Conservation (phyloP, 2,797 vertebrate genomes). For the Glyptemys insculpta region DNA sequence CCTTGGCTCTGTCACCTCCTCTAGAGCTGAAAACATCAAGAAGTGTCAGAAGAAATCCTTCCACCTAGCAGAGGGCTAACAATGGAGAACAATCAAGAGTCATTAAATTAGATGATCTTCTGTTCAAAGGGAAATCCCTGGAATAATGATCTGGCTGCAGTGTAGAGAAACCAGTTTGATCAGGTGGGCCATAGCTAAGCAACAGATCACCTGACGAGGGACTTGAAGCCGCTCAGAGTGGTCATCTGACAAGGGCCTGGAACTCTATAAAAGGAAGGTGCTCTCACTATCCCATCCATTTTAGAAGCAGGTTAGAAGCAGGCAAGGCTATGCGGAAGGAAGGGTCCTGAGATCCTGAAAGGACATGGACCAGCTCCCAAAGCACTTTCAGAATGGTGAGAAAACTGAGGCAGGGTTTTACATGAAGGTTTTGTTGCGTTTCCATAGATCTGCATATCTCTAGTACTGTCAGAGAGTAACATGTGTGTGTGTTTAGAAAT, state of each 20-base stretch:
- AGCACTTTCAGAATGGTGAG: not conserved
- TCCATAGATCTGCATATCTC: not conserved
- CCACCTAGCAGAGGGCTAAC: not conserved
- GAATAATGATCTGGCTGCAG: not conserved
- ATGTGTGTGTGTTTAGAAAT: not conserved
- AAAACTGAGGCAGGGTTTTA: not conserved
- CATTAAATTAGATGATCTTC: not conserved
- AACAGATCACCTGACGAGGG: not conserved
- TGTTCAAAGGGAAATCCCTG: not conserved
- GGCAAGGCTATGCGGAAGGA: not conserved
- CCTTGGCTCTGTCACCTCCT: not conserved
- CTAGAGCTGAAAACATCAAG: not conserved
- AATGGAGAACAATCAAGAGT: not conserved
- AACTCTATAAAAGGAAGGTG: not conserved
- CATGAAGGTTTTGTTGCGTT: not conserved
- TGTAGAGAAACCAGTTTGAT: not conserved
- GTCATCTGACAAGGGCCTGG: not conserved
- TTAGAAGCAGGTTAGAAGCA: not conserved
- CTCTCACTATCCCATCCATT: not conserved
- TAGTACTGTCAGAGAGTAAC: not conserved
- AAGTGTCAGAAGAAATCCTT: not conserved
- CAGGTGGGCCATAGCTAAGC: not conserved
- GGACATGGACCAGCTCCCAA: not conserved
- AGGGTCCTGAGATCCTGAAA: not conserved
- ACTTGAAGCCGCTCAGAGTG: not conserved